phyloP scores from a whole-genome alignment of 2,113 vertebrate species.

The Barnardius zonarius region DNA sequence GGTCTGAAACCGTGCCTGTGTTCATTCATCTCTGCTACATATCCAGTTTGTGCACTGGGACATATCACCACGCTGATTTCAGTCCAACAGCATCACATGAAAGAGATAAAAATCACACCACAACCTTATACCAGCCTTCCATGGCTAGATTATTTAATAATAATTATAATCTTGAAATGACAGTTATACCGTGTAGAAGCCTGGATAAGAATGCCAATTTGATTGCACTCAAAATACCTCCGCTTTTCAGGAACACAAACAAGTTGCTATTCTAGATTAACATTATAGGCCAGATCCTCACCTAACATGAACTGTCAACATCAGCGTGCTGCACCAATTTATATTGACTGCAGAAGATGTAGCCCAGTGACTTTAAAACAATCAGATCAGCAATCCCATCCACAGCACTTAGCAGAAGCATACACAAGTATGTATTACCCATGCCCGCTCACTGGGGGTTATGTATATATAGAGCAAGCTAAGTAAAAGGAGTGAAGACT shows the following conservation, averaged over 20 bases:
- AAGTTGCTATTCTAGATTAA: background rate
- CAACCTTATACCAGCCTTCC: constrained; percentile 30
- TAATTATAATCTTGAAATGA: constrained; percentile 27
- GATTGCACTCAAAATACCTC: constrained; percentile 23
- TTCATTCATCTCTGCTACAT: background rate
- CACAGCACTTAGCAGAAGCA: background rate
- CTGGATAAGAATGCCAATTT: constrained; percentile 23
- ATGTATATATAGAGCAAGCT: background rate
- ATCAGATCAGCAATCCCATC: background rate
- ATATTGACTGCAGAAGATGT: background rate
- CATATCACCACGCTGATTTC: background rate
- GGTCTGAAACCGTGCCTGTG: background rate
- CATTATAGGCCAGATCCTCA: background rate
- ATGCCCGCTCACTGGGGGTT: background rate
- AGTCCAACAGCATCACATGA: background rate
- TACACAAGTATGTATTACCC: background rate
- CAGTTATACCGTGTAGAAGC: background rate
- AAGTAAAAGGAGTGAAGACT: constrained; percentile 13
- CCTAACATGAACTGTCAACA: background rate
- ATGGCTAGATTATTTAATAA: constrained; percentile 33
- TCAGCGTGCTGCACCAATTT: background rate
- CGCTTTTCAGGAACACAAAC: constrained; percentile 36
- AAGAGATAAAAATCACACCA: background rate
- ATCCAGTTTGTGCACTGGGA: background rate
- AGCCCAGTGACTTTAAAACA: constrained; percentile 26